Evolutionary conservation across 2,113 vertebrate genomes (phyloP).

Genomic region (Actenoides lindsayi): DNA sequence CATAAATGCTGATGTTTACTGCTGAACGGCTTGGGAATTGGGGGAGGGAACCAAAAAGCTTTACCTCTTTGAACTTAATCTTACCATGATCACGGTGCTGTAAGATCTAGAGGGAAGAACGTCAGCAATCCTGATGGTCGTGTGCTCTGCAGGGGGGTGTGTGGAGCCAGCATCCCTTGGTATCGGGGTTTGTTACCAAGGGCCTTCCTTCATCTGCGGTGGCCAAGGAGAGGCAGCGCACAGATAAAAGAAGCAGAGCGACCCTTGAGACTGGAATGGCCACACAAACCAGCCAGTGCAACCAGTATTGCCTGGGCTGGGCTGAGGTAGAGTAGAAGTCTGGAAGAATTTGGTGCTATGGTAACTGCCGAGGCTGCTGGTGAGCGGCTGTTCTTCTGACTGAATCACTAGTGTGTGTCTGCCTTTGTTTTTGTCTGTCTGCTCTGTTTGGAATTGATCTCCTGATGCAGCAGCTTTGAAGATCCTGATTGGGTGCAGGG

Average conservation of each 20-base stretch:
- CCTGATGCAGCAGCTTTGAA: conserved; percentile 9
- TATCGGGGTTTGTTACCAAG: neutral
- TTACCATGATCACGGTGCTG: rapidly evolving
- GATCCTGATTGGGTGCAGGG: neutral
- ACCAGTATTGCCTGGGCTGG: neutral
- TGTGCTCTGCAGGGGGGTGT: neutral
- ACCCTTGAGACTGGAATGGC: neutral
- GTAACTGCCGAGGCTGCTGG: conserved; percentile 26
- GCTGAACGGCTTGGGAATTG: neutral
- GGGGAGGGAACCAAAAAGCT: neutral
- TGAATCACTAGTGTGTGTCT: conserved; percentile 20
- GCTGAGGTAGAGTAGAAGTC: neutral
- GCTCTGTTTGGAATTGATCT: neutral
- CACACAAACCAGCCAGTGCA: neutral
- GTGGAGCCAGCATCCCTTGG: neutral
- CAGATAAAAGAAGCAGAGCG: neutral
- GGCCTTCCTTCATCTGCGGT: neutral
- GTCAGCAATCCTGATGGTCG: neutral
- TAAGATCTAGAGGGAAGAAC: neutral
- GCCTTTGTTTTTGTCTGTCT: conserved; percentile 13
- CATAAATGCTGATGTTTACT: neutral
- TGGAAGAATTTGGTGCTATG: conserved; percentile 19
- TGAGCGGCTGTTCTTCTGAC: neutral
- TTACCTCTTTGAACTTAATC: neutral
- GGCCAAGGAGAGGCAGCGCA: neutral